Percentiles rank a stretch among this genome's conserved stretches.
These are phyloP conservation scores for Ennomos quercinarius DNA, from an alignment of 2,888 invertebrate species.

Conservation along the genomic window DNA sequence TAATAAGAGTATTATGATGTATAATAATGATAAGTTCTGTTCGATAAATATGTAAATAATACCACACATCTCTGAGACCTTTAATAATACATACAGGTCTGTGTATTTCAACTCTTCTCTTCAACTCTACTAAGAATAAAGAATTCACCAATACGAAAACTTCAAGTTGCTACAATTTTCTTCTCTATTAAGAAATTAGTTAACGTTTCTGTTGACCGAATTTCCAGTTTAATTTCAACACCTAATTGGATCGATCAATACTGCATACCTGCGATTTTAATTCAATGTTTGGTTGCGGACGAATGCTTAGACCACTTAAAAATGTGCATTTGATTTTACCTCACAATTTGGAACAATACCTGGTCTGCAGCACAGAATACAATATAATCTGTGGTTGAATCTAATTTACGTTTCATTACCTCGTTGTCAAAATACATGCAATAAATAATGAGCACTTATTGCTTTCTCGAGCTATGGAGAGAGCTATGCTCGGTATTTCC, in stretches of 20 bases:
- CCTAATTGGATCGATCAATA: slow-evolving; percentile 9
- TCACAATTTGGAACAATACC: neutral
- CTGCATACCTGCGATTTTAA: slow-evolving; percentile 8
- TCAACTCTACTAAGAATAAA: too few relatives aligned
- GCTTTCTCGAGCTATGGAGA: too few relatives aligned
- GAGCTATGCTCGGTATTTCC: too few relatives aligned
- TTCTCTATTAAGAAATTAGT: neutral
- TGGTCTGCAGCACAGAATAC: neutral
- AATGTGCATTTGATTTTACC: slow-evolving; percentile 11
- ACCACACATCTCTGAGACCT: too few relatives aligned
- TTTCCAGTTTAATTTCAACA: slow-evolving; percentile 9
- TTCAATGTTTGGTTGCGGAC: slow-evolving; percentile 5
- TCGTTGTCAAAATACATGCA: neutral
- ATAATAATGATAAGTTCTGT: too few relatives aligned
- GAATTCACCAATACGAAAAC: too few relatives aligned
- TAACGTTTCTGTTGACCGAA: neutral
- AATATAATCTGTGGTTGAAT: too few relatives aligned
- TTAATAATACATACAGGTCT: too few relatives aligned
- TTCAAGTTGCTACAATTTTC: neutral
- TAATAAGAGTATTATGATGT: too few relatives aligned
- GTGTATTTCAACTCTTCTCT: too few relatives aligned
- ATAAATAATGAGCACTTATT: neutral
- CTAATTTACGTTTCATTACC: neutral
- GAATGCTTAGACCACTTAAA: neutral
- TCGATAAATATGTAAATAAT: too few relatives aligned